Percentiles rank a stretch among this genome's conserved stretches.
phyloP scores from a whole-genome alignment of 2,888 invertebrate species.

The Trilocha varians region DNA sequence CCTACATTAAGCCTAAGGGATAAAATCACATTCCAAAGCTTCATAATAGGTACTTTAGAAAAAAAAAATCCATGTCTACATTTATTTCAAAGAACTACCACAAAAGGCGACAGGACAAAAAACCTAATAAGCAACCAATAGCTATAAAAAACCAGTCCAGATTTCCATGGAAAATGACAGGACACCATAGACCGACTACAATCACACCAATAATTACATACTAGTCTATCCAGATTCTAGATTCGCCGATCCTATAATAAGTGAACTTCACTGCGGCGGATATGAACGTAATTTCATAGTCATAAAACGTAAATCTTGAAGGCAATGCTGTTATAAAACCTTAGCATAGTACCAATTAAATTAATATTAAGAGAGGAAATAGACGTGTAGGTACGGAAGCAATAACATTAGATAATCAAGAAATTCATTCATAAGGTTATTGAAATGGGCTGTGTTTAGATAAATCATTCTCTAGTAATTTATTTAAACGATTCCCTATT shows the following conservation, averaged over 20 bases:
- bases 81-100: too few relatives aligned
- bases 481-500: too few relatives aligned
- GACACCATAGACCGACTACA: background rate
- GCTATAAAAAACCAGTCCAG: background rate
- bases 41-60: too few relatives aligned
- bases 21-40: too few relatives aligned
- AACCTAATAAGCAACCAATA: background rate
- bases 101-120: too few relatives aligned
- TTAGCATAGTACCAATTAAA: background rate
- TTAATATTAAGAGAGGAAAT: background rate
- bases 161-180: background rate
- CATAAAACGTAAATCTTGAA: constrained; percentile 4
- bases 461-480: too few relatives aligned
- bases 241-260: constrained; percentile 14
- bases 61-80: too few relatives aligned
- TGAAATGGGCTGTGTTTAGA: too few relatives aligned
- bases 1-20: too few relatives aligned
- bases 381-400: background rate
- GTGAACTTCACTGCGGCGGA: constrained; percentile 28
- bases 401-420: background rate
- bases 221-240: constrained; percentile 6
- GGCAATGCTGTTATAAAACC: background rate
- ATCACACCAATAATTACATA: background rate
- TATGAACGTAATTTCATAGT: constrained; percentile 38
- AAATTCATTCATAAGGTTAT: background rate